These are phyloP conservation scores for Pantherophis vulpinus DNA, from an alignment of 2,797 vertebrate species.

Conservation along the genomic window DNA sequence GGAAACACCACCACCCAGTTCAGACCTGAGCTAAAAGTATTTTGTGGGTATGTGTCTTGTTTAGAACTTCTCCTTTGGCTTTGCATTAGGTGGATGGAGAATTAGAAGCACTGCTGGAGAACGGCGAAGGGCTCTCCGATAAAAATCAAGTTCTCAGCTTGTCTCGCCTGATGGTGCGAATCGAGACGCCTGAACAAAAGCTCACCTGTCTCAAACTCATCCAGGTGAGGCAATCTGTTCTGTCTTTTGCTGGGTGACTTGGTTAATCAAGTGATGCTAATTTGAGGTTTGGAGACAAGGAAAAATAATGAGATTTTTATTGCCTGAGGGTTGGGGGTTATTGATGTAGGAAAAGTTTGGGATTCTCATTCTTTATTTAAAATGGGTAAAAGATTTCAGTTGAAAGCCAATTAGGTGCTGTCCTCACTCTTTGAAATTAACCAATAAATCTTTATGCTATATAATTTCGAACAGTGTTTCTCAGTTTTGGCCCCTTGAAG, in stretches of 20 bases:
- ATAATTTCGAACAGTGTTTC: no score
- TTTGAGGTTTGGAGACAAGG: background rate
- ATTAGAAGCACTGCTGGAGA: slow-evolving; percentile 91
- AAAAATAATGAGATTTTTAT: rapidly evolving
- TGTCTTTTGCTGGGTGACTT: background rate
- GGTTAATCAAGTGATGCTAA: background rate
- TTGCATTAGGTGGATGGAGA: slow-evolving; percentile 90
- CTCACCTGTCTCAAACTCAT: slow-evolving; percentile 96
- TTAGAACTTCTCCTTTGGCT: background rate
- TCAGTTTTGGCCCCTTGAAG: no score
- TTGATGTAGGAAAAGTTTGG: no score
- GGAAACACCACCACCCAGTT: no score
- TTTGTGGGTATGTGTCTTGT: background rate
- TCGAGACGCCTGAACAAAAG: slow-evolving; percentile 96
- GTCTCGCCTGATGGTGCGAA: slow-evolving; percentile 94
- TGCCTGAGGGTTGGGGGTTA: no score
- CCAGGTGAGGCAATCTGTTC: slow-evolving; percentile 74
- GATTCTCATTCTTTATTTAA: background rate
- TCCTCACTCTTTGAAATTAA: no score
- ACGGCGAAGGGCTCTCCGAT: slow-evolving; percentile 92
- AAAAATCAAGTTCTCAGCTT: slow-evolving; percentile 95
- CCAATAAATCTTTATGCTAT: no score
- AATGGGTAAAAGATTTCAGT: background rate
- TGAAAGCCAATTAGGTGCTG: background rate
- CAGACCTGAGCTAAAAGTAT: no score